Percentiles rank a stretch among this genome's conserved stretches.
phyloP scores from a whole-genome alignment of 2,113 vertebrate genomes.

The Beaufortia kweichowensis region DNA sequence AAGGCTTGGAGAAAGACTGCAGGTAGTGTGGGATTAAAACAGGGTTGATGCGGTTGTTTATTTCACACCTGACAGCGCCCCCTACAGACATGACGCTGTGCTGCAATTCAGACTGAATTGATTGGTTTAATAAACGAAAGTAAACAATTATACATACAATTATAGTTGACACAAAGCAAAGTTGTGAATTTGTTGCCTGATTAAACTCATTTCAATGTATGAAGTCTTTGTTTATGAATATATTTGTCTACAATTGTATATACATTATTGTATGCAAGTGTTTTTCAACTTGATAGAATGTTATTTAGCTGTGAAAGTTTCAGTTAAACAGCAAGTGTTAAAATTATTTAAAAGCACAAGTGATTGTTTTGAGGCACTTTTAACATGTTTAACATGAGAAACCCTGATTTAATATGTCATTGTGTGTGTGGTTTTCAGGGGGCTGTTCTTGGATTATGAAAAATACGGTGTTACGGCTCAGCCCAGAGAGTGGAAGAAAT shows the following conservation, averaged over 20 bases:
- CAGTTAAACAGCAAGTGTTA: too few relatives aligned
- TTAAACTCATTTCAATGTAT: too few relatives aligned
- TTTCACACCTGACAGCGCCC: slow-evolving; percentile 5
- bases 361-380: too few relatives aligned
- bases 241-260: too few relatives aligned
- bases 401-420: not conserved
- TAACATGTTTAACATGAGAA: not conserved
- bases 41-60: not conserved
- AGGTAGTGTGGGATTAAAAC: slow-evolving; percentile 73
- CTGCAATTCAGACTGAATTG: not conserved
- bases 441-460: slow-evolving; percentile 91
- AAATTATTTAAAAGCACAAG: too few relatives aligned
- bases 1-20: slow-evolving; percentile 93
- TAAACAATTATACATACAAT: not conserved
- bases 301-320: too few relatives aligned
- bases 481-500: slow-evolving; percentile 92
- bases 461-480: slow-evolving; percentile 86
- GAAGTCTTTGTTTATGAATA: too few relatives aligned
- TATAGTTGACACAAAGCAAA: not conserved
- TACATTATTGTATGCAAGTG: too few relatives aligned
- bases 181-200: too few relatives aligned
- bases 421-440: slow-evolving; percentile 69
- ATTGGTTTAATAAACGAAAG: too few relatives aligned
- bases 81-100: slow-evolving; percentile 15
- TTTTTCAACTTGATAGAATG: too few relatives aligned